Evolutionary conservation across 2,888 invertebrate species (phyloP).

Genomic region (Calameuta pallipes): DNA sequence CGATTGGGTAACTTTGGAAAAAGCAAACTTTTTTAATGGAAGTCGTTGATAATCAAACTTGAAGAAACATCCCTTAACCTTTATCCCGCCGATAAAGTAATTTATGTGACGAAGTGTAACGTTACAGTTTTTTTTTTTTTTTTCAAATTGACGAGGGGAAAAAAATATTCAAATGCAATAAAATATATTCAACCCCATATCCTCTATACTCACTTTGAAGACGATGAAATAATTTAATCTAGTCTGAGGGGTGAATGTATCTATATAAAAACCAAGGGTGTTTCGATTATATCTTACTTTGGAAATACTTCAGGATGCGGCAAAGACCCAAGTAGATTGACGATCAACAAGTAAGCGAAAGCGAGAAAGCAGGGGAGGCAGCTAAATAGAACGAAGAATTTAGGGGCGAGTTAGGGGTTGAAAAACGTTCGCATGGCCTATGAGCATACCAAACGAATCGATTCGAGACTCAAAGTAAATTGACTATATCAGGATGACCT

Average conservation of each 20-base stretch:
- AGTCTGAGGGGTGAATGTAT: neutral
- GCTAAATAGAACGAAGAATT: slow-evolving; percentile 5
- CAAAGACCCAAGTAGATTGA: neutral
- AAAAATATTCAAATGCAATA: neutral
- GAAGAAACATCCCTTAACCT: neutral
- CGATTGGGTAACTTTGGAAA: neutral
- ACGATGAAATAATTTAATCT: neutral
- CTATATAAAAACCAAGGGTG: neutral
- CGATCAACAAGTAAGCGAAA: slow-evolving; percentile 8
- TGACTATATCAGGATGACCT: neutral
- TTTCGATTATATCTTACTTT: neutral
- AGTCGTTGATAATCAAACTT: neutral
- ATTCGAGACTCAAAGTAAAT: slow-evolving; percentile 21
- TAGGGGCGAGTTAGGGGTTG: slow-evolving; percentile 20
- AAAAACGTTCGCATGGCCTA: slow-evolving; percentile 26
- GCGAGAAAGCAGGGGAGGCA: neutral
- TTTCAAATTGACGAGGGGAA: neutral
- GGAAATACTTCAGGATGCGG: neutral
- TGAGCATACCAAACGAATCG: slow-evolving; percentile 28
- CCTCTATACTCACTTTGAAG: neutral
- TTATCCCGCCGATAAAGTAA: neutral
- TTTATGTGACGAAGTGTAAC: neutral
- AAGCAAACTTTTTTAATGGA: neutral
- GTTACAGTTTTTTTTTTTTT: neutral
- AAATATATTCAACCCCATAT: neutral